A percentile compares a stretch with the other conserved stretches of the same genome.
Conservation (phyloP, 2,113 vertebrate genomes). For the Ursus arctos region DNA sequence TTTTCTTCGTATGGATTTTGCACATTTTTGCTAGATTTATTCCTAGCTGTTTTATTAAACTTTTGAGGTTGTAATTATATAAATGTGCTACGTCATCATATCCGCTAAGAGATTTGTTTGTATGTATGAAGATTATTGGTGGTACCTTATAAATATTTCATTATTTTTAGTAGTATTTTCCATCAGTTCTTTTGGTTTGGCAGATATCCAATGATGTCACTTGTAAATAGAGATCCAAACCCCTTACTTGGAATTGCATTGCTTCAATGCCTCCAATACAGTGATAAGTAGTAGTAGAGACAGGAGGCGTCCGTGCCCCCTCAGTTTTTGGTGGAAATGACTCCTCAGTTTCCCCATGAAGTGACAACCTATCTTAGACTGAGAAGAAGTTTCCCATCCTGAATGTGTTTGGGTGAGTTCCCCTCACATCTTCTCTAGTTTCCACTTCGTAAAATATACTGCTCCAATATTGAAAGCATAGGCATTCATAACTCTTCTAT, state of each 20-base stretch:
- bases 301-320: neutral
- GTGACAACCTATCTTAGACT: neutral
- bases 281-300: too few relatives aligned
- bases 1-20: neutral
- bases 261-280: neutral
- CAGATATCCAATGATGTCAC: neutral
- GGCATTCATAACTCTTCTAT: neutral
- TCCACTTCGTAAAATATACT: neutral
- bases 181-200: neutral
- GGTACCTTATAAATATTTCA: neutral
- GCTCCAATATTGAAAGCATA: neutral
- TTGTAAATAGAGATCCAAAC: neutral
- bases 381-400: neutral
- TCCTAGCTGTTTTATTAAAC: neutral
- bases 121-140: neutral
- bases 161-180: neutral
- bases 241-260: neutral
- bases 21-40: neutral
- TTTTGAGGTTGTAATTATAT: neutral
- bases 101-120: neutral
- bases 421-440: neutral
- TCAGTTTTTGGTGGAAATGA: neutral
- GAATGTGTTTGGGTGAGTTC: neutral
- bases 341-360: neutral
- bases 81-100: neutral